phyloP scores from a whole-genome alignment of 2,797 vertebrate species.

The Pangasius mekongensis region DNA sequence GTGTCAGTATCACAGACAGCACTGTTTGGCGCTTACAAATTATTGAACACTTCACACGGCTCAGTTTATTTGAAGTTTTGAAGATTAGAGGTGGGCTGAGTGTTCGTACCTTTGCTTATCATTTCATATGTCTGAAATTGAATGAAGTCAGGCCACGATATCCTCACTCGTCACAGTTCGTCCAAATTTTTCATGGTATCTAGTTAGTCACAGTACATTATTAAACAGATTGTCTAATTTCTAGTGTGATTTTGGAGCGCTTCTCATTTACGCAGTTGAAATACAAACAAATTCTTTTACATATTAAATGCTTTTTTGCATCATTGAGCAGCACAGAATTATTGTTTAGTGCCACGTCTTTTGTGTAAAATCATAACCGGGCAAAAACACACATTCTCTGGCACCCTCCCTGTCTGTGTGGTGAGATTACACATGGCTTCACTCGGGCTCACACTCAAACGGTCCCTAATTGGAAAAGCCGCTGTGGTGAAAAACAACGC shows the following conservation, averaged over 20 bases:
- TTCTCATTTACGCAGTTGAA: background rate
- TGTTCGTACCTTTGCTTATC: background rate
- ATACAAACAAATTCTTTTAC: background rate
- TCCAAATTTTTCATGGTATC: background rate
- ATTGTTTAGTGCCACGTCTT: background rate
- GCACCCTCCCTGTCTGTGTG: background rate
- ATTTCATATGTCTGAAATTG: background rate
- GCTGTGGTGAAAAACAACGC: slow-evolving; percentile 30
- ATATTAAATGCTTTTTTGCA: background rate
- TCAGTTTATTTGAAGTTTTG: background rate
- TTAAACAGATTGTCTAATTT: background rate
- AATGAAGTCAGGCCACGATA: background rate
- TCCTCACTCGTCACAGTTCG: background rate
- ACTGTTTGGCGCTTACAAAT: background rate
- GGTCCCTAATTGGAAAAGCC: slow-evolving; percentile 39
- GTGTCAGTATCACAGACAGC: background rate
- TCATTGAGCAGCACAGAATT: background rate
- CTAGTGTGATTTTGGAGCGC: too few species aligned
- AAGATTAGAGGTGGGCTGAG: background rate
- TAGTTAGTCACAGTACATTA: background rate
- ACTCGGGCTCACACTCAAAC: background rate
- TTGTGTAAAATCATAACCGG: background rate
- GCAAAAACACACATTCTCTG: background rate
- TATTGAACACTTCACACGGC: background rate
- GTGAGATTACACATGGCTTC: background rate